phyloP scores from a whole-genome alignment of 2,888 invertebrate genomes.

The Caenorhabditis sp. region DNA sequence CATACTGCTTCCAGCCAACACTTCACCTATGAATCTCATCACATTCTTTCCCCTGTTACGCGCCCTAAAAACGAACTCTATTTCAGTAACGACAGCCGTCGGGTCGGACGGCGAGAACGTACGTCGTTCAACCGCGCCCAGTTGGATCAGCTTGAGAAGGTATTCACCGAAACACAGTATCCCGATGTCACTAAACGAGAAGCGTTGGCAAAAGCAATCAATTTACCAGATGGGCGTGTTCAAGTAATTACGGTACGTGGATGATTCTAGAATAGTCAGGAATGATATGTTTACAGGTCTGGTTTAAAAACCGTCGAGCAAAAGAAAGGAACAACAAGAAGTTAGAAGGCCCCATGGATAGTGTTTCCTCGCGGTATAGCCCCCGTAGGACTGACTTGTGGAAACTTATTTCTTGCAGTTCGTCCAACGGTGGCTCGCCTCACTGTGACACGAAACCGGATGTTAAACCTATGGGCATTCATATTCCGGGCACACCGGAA shows the following conservation, averaged over 20 bases:
- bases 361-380: slow-evolving; percentile 56
- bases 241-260: slow-evolving; percentile 68
- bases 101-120: slow-evolving; percentile 67
- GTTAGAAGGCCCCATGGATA: slow-evolving; percentile 25
- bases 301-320: slow-evolving; percentile 80
- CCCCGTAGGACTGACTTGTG: not conserved
- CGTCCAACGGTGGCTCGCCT: slow-evolving; percentile 63
- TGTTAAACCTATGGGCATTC: slow-evolving; percentile 61
- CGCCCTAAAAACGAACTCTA: not conserved
- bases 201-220: slow-evolving; percentile 64
- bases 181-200: slow-evolving; percentile 71
- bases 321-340: slow-evolving; percentile 75
- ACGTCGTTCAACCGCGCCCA: slow-evolving; percentile 72
- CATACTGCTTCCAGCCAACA: not conserved
- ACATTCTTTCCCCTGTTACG: not conserved
- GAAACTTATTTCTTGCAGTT: slow-evolving; percentile 21
- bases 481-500: slow-evolving; percentile 70
- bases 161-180: slow-evolving; percentile 71
- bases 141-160: slow-evolving; percentile 68
- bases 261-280: not conserved
- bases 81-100: slow-evolving; percentile 54
- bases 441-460: slow-evolving; percentile 60
- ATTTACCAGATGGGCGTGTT: slow-evolving; percentile 70
- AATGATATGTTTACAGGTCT: slow-evolving; percentile 70
- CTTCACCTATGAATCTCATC: too few species aligned